phyloP scores from a whole-genome alignment of 2,888 invertebrate genomes.

The Lycophotia porphyrea region DNA sequence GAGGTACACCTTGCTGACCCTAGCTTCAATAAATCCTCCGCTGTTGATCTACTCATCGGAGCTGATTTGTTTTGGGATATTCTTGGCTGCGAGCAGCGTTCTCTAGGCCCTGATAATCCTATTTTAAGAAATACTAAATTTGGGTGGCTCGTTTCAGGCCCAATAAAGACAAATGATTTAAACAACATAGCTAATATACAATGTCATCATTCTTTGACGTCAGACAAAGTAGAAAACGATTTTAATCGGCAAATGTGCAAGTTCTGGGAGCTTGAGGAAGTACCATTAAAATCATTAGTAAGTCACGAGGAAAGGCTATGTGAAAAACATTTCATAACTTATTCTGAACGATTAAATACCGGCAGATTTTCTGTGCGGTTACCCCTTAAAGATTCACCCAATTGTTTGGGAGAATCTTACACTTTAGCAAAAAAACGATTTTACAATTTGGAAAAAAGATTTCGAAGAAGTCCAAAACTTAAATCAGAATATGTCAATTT shows the following conservation, averaged over 20 bases:
- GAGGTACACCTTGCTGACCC: no score
- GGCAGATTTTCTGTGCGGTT: constrained; percentile 10
- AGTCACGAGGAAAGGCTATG: no score
- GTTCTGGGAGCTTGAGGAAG: no score
- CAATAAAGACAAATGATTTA: constrained; percentile 9
- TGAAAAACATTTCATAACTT: no score
- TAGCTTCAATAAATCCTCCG: no score
- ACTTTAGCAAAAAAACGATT: constrained; percentile 9
- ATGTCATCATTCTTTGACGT: no score
- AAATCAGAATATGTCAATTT: background rate
- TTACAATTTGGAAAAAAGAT: background rate
- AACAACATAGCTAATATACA: background rate
- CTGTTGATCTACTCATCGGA: no score
- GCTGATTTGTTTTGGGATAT: background rate
- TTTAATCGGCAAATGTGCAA: no score
- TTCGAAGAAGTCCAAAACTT: background rate
- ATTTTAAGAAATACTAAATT: constrained; percentile 9
- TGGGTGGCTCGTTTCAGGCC: constrained; percentile 12
- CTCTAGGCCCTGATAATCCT: constrained; percentile 7
- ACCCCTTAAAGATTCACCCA: constrained; percentile 6
- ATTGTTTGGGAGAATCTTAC: constrained; percentile 10
- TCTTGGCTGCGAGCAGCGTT: constrained; percentile 10
- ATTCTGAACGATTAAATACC: no score
- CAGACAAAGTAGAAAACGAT: no score
- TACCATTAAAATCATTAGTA: no score